Percentiles rank a stretch among this genome's conserved stretches.
These are phyloP conservation scores for Semicossyphus pulcher DNA, from an alignment of 2,113 vertebrate species.

Conservation along the genomic window DNA sequence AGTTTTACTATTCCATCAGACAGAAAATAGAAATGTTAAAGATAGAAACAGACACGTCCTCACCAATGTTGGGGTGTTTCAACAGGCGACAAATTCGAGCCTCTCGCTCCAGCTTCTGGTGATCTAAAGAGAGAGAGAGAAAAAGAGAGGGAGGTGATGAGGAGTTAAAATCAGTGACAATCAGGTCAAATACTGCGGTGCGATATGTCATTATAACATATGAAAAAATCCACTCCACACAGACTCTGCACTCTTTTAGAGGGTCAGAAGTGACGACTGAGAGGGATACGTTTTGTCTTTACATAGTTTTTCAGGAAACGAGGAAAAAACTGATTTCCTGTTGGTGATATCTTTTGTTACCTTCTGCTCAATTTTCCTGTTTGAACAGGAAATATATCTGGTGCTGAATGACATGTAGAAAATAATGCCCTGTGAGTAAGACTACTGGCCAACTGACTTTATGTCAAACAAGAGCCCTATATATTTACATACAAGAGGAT, in stretches of 20 bases:
- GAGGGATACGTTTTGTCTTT: no score
- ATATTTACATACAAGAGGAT: no score
- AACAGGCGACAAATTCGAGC: conserved; percentile 95
- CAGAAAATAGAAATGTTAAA: not conserved
- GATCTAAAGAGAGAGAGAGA: conserved; percentile 83
- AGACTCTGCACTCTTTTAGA: no score
- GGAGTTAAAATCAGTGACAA: not conserved
- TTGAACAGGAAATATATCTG: not conserved
- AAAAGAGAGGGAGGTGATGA: not conserved
- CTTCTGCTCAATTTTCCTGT: not conserved
- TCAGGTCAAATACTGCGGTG: not conserved
- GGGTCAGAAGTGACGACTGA: no score
- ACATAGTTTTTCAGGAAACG: no score
- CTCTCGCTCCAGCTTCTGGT: conserved; percentile 96
- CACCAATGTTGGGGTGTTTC: conserved; percentile 96
- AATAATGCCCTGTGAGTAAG: not conserved
- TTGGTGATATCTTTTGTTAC: no score
- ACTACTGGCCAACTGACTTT: not conserved
- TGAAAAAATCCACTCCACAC: not conserved
- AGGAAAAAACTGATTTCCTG: no score
- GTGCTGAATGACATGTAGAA: not conserved
- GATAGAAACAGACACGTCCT: conserved; percentile 47
- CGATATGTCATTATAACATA: not conserved
- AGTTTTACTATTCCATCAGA: not conserved
- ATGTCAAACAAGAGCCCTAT: no score